Evolutionary conservation across 2,113 vertebrate genomes (phyloP).

Genomic region (Cyprinodon brontotheroides): DNA sequence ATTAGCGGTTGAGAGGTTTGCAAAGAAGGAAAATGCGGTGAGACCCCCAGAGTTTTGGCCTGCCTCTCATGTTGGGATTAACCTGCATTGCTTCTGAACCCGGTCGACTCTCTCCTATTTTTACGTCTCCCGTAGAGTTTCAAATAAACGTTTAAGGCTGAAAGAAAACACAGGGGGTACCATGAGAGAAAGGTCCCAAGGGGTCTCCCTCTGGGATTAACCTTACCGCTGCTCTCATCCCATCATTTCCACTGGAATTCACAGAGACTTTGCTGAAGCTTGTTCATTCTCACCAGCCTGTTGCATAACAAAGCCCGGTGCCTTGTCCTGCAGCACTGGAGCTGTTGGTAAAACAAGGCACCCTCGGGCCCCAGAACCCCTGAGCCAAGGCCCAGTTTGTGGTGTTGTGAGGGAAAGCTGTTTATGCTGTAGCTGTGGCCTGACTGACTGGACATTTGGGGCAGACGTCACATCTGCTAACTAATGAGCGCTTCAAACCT

Average conservation of each 20-base stretch:
- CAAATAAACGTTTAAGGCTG: slow-evolving; percentile 56
- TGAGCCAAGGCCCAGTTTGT: slow-evolving; percentile 39
- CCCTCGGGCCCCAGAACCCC: slow-evolving; percentile 54
- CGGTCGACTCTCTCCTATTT: slow-evolving; percentile 40
- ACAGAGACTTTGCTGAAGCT: slow-evolving; percentile 43
- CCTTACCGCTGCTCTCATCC: slow-evolving; percentile 55
- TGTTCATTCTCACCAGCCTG: slow-evolving; percentile 71
- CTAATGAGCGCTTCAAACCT: slow-evolving; percentile 19
- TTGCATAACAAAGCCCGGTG: slow-evolving; percentile 76
- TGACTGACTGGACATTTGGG: slow-evolving; percentile 48
- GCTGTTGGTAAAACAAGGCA: slow-evolving; percentile 77
- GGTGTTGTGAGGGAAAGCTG: slow-evolving; percentile 28
- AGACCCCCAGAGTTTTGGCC: slow-evolving; percentile 56
- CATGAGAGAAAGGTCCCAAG: slow-evolving; percentile 56
- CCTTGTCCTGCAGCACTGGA: slow-evolving; percentile 54
- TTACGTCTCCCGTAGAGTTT: slow-evolving; percentile 40
- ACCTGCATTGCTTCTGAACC: slow-evolving; percentile 45
- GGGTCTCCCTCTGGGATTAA: slow-evolving; percentile 70
- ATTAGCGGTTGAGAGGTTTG: slow-evolving; percentile 49
- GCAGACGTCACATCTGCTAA: slow-evolving; percentile 45
- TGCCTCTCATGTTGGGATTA: slow-evolving; percentile 52
- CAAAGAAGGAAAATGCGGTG: slow-evolving; percentile 41
- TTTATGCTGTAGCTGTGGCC: slow-evolving; percentile 25
- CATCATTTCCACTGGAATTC: slow-evolving; percentile 62
- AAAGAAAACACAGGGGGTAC: slow-evolving; percentile 62